Percentiles rank a stretch among this genome's conserved stretches.
Conservation (phyloP, 2,888 invertebrate genomes). For the Macrostomum cliftonense region DNA sequence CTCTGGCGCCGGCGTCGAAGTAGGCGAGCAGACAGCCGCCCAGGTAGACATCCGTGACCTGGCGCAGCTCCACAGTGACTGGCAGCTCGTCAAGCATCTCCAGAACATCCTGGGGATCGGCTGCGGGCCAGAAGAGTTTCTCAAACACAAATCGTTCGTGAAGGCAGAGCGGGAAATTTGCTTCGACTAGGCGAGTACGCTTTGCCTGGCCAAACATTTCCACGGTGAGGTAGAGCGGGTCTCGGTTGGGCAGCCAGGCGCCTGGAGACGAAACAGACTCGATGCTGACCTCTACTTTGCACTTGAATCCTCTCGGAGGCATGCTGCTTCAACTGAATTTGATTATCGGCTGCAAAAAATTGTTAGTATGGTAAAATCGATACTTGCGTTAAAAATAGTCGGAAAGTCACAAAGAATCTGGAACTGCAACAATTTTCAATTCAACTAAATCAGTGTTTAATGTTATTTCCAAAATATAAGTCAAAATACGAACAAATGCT, state of each 20-base stretch:
- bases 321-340: no score
- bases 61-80: constrained; percentile 8
- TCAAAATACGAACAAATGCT: no score
- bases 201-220: constrained; percentile 51
- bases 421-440: no score
- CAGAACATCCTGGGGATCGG: constrained; percentile 28
- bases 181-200: constrained; percentile 49
- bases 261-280: constrained; percentile 55
- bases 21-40: constrained; percentile 29
- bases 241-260: constrained; percentile 61
- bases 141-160: constrained; percentile 54
- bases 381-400: no score
- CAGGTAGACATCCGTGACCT: constrained; percentile 11
- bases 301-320: no score
- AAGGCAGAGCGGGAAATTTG: constrained; percentile 53
- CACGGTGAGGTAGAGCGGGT: constrained; percentile 53
- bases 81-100: constrained; percentile 20
- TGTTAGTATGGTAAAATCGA: no score
- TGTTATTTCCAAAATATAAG: no score
- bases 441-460: no score
- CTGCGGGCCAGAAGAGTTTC: constrained; percentile 36
- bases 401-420: no score
- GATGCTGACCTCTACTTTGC: no score
- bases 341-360: no score
- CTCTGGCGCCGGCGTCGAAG: constrained; percentile 25